Conservation (phyloP, 2,888 invertebrate genomes). For the Orgyia antiqua region DNA sequence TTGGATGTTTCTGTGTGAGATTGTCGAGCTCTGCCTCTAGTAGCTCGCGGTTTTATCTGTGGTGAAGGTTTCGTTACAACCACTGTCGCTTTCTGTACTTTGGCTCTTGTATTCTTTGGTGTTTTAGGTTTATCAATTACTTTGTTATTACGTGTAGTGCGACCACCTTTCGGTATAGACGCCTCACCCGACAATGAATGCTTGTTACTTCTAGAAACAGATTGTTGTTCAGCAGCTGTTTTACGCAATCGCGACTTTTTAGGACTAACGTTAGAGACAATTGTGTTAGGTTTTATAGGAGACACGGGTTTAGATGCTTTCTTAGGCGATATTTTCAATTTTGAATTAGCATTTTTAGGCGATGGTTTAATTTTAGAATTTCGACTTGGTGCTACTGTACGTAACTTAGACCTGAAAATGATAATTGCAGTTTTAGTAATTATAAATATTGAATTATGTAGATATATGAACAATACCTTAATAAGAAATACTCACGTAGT, state of each 20-base stretch:
- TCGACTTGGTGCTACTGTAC: not conserved
- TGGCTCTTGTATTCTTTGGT: conserved; percentile 37
- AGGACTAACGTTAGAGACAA: conserved; percentile 3
- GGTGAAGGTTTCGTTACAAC: conserved; percentile 42
- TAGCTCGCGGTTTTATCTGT: conserved; percentile 31
- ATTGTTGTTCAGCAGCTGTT: conserved; percentile 3
- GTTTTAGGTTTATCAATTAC: conserved; percentile 22
- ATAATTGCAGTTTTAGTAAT: too few relatives aligned
- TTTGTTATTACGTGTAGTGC: conserved; percentile 18
- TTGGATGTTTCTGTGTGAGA: too few relatives aligned
- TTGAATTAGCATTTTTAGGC: conserved; percentile 20
- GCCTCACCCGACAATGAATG: conserved; percentile 31
- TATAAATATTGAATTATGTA: too few relatives aligned
- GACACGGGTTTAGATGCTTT: conserved; percentile 4
- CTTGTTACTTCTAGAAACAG: conserved; percentile 24
- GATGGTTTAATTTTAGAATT: conserved; percentile 12
- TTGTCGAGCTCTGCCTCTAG: too few relatives aligned
- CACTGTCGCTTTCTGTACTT: conserved; percentile 26
- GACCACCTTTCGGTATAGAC: conserved; percentile 28
- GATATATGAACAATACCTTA: too few relatives aligned
- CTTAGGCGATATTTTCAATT: conserved; percentile 1
- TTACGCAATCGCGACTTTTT: conserved; percentile 27
- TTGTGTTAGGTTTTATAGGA: not conserved
- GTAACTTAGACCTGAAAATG: not conserved
- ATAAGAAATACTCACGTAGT: not conserved